These are phyloP conservation scores for Platyscapa corneri DNA, from an alignment of 1,140 invertebrate genomes.

Conservation along the genomic window DNA sequence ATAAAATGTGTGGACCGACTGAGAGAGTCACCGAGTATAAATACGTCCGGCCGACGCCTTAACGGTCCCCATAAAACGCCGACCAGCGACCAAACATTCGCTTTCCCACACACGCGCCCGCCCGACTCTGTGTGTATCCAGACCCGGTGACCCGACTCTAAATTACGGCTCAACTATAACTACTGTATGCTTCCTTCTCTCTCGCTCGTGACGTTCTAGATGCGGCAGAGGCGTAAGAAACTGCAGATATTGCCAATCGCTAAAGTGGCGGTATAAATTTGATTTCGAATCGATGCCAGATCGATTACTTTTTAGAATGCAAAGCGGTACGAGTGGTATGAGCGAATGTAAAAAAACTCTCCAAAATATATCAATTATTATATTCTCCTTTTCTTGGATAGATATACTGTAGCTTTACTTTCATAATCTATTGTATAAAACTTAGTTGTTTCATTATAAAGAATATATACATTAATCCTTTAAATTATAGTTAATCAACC, in stretches of 20 bases:
- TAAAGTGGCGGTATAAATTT: slow-evolving; percentile 28
- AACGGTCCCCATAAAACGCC: slow-evolving; percentile 50
- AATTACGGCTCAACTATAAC: slow-evolving; percentile 16
- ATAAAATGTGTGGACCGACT: slow-evolving; percentile 22
- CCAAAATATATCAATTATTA: too few relatives aligned
- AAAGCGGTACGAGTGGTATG: neutral
- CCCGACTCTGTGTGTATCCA: neutral
- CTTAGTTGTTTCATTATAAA: too few relatives aligned
- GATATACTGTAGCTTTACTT: too few relatives aligned
- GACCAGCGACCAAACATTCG: neutral
- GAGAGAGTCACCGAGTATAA: slow-evolving; percentile 21
- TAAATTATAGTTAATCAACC: too few relatives aligned
- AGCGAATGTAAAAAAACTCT: too few relatives aligned
- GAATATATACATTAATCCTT: too few relatives aligned
- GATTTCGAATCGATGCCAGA: neutral
- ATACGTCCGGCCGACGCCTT: slow-evolving; percentile 46
- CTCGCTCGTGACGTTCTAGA: neutral
- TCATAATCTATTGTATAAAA: too few relatives aligned
- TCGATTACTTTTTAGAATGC: neutral
- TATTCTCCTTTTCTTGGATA: too few relatives aligned
- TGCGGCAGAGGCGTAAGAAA: neutral
- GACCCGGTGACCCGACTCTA: slow-evolving; percentile 34
- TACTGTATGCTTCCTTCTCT: neutral
- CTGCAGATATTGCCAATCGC: slow-evolving; percentile 25
- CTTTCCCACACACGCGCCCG: neutral